A percentile compares a stretch with the other conserved stretches of the same genome.
Conservation (phyloP, 2,797 vertebrate genomes). For the Parotocinclus haroldoi region DNA sequence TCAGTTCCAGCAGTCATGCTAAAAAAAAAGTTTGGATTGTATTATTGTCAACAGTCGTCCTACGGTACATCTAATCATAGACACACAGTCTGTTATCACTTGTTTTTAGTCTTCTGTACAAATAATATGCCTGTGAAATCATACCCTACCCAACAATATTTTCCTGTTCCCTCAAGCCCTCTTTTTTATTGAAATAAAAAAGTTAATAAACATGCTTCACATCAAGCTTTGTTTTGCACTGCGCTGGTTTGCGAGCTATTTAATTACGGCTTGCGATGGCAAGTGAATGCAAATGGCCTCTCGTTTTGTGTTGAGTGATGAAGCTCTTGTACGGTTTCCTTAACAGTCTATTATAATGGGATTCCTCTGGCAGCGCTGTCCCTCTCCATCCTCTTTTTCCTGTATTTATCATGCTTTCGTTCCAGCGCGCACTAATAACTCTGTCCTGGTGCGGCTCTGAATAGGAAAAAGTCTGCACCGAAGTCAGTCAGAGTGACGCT, state of each 20-base stretch:
- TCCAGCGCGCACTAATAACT: conserved; percentile 37
- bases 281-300: conserved; percentile 62
- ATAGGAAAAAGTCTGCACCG: conserved; percentile 6
- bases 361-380: conserved; percentile 23
- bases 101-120: conserved; percentile 16
- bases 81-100: conserved; percentile 1
- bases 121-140: conserved; percentile 11
- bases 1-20: no score
- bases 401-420: conserved; percentile 26
- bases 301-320: conserved; percentile 45
- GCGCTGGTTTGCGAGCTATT: conserved; percentile 75
- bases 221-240: conserved; percentile 69
- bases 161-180: conserved; percentile 24
- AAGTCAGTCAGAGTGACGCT: conserved; percentile 36
- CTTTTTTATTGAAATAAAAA: conserved; percentile 56
- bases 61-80: not conserved
- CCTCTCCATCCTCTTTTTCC: conserved; percentile 18
- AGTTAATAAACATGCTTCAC: conserved; percentile 65
- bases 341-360: conserved; percentile 36
- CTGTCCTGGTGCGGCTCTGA: conserved; percentile 18
- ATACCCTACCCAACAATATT: conserved; percentile 19
- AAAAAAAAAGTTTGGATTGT: not conserved
- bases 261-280: conserved; percentile 74
- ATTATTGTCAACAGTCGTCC: not conserved
- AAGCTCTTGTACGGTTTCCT: conserved; percentile 21